Base-by-base conservation (phyloP, 2,113 vertebrate species). In the Corythoichthys intestinalis region DNA sequence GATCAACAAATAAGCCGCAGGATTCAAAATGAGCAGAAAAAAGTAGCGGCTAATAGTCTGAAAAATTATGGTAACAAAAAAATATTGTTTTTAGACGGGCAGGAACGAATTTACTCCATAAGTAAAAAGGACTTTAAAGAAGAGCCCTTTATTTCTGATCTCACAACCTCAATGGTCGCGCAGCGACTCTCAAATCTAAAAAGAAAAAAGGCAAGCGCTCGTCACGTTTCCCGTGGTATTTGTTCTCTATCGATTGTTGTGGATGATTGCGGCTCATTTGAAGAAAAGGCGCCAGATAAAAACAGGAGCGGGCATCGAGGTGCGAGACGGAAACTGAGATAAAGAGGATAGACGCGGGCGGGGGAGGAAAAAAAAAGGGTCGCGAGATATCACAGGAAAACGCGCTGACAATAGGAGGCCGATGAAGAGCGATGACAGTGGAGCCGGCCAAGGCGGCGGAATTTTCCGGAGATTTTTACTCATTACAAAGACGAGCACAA, bases 401-500 rank as follows among this genome's bases (percentile, higher is more conserved):
- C 12, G 49, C 15, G 15, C 14, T 41, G 74, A 75, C 69, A 39
- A 68, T n/a, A 41, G 10, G 44, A 12, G 54, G 54, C 7, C 28
- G 54, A 57, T 35, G 54, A 57, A 28, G 12, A 67, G 72, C 68
- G 59, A 66, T 70, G 62, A n/a, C 9, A 13, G 64, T 39, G 78
- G 54, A 78, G 74, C 52, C 72, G 60, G 47, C 63, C 38, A 52
- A 72, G 46, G 38, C 50, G 69, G 72, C 64, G 66, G 81, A 75
- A 75, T 80, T 81, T 77, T 73, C 44, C 54, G 70, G 77, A 84
- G 83, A 85, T 87, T 86, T 61, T 81, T 60, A 78, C 75, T 86
- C 86, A 78, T 88, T 84, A 88, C 81, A 84, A 87, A 80, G 79
- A 85, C 70, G 71, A 87, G 78, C 75, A 85, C 75, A 88, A 88